A percentile compares a stretch with the other conserved stretches of the same genome.
Evolutionary conservation across 2,113 vertebrate genomes (phyloP).

Genomic region (Agapornis roseicollis): DNA sequence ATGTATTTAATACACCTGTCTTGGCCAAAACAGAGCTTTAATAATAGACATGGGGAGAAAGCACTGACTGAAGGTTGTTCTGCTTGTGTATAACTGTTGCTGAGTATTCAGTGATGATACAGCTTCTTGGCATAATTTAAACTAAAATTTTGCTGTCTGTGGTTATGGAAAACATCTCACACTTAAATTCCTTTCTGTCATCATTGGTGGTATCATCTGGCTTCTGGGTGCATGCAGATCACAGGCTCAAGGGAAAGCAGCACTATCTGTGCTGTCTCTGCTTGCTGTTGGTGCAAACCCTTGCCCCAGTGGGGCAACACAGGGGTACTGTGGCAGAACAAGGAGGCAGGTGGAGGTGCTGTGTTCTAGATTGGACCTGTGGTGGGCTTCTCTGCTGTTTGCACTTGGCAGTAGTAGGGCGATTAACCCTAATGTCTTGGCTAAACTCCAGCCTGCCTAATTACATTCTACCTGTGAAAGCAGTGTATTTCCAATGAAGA

Average conservation of each 20-base stretch:
- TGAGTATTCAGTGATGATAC: neutral
- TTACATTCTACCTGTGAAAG: neutral
- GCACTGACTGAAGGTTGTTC: neutral
- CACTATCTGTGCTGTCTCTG: fast-evolving
- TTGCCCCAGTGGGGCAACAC: fast-evolving
- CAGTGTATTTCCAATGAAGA: neutral
- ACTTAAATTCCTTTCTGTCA: neutral
- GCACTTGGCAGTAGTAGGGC: neutral
- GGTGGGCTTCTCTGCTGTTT: neutral
- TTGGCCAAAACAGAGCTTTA: neutral
- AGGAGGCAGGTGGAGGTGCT: neutral
- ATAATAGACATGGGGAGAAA: neutral
- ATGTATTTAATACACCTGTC: neutral
- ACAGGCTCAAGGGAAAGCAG: neutral
- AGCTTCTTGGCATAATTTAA: neutral
- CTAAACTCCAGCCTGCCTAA: neutral
- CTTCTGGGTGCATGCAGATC: neutral
- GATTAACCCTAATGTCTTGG: neutral
- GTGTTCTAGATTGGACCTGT: fast-evolving
- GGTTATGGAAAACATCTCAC: neutral
- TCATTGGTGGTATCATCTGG: neutral
- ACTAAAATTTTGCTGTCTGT: neutral
- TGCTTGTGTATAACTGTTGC: fast-evolving
- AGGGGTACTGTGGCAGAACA: fast-evolving
- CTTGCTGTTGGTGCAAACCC: fast-evolving